These are phyloP conservation scores for Campoletis raptor DNA, from an alignment of 2,888 invertebrate genomes.

Conservation along the genomic window DNA sequence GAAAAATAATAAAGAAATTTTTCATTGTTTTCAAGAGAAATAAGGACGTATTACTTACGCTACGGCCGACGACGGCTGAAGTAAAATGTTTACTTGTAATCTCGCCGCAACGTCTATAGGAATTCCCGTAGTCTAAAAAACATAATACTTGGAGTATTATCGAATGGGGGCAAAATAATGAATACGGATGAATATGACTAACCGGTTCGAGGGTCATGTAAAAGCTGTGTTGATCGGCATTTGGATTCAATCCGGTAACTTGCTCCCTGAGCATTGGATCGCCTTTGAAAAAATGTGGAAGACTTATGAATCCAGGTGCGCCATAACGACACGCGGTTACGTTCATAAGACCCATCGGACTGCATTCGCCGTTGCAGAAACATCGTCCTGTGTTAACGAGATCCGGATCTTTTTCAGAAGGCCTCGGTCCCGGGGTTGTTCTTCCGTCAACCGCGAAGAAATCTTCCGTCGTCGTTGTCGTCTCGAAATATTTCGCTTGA, in stretches of 20 bases:
- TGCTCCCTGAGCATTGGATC: slow-evolving; percentile 89
- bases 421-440: slow-evolving; percentile 36
- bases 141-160: no score
- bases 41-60: slow-evolving; percentile 86
- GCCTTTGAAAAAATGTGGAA: slow-evolving; percentile 93
- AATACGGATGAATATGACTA: slow-evolving; percentile 71
- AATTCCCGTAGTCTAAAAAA: slow-evolving; percentile 89
- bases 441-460: slow-evolving; percentile 79
- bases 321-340: slow-evolving; percentile 92
- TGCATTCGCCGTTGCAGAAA: slow-evolving; percentile 91
- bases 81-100: slow-evolving; percentile 92
- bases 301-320: slow-evolving; percentile 93
- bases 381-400: slow-evolving; percentile 85
- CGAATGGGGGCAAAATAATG: background rate
- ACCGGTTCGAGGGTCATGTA: slow-evolving; percentile 92
- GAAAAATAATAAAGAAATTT: slow-evolving; percentile 1
- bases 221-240: slow-evolving; percentile 90
- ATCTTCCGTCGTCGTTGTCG: slow-evolving; percentile 80
- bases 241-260: slow-evolving; percentile 90
- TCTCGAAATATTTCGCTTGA: slow-evolving; percentile 80
- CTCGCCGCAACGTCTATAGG: slow-evolving; percentile 91
- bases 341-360: slow-evolving; percentile 91
- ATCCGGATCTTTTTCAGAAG: slow-evolving; percentile 75
- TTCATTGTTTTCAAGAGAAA: background rate
- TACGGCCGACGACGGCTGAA: slow-evolving; percentile 88